Percentiles rank a stretch among this genome's conserved stretches.
phyloP scores from a whole-genome alignment of 1,140 invertebrate genomes.

The Ganaspis sp. region DNA sequence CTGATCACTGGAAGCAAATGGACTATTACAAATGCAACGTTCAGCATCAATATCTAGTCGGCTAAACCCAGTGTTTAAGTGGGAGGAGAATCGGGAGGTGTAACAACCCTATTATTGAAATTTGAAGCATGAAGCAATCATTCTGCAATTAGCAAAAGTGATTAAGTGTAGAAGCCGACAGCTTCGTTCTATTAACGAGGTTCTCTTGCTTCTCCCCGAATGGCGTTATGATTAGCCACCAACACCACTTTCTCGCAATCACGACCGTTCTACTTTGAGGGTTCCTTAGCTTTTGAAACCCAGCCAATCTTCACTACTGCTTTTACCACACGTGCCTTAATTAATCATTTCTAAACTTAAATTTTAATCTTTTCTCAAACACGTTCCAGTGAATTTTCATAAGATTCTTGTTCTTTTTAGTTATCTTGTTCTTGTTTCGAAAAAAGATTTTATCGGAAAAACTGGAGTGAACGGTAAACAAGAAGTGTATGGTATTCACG shows the following conservation, averaged over 20 bases:
- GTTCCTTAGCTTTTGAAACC: constrained; percentile 22
- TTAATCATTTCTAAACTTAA: constrained; percentile 49
- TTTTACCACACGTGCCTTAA: constrained; percentile 59
- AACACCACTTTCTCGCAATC: constrained; percentile 3
- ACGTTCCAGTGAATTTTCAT: too few species aligned
- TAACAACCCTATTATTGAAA: constrained; percentile 70
- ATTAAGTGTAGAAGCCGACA: constrained; percentile 63
- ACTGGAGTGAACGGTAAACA: too few species aligned
- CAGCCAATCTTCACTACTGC: not conserved
- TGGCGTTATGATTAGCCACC: constrained; percentile 22
- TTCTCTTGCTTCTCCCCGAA: constrained; percentile 6
- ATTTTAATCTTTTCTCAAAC: not conserved
- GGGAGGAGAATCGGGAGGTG: constrained; percentile 33
- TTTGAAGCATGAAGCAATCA: constrained; percentile 68
- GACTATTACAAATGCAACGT: not conserved
- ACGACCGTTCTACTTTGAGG: not conserved
- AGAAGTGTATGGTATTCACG: too few species aligned
- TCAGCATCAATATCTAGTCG: not conserved
- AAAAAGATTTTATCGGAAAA: too few species aligned
- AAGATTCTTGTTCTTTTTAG: too few species aligned
- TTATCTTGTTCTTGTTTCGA: too few species aligned
- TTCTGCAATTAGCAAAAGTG: constrained; percentile 71
- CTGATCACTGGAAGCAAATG: not conserved
- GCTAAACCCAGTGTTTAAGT: not conserved
- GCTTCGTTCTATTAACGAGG: constrained; percentile 10